Evolutionary conservation across 2,113 vertebrate genomes (phyloP), one percentile per base, ranked within the genome.

Genomic region (Lates calcarifer): DNA sequence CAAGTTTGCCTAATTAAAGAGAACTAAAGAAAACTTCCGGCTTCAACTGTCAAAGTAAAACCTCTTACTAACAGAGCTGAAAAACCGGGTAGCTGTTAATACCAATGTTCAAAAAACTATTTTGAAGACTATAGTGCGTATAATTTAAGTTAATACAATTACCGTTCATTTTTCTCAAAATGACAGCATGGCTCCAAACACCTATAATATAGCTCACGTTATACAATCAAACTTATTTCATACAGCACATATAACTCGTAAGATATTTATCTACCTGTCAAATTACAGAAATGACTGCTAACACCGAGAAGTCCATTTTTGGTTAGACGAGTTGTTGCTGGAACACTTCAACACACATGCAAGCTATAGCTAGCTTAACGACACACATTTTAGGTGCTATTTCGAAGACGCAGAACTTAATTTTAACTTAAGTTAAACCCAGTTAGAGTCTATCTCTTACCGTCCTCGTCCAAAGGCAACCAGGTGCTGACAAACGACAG

Each of bases 391-490:
- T 33, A 49, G 4, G 3, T 26, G 55, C 51, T 8, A 33, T 79
- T 74, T 37, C 22, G 5, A 8, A 56, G n/a, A 70, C 24, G 5
- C 49, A 29, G 43, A 84, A 75, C 83, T 81, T 62, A 0, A 45
- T 45, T 24, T 81, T 62, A 0, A 45, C 43, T 37, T 20, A 76
- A 55, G 2, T 63, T 6, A 2, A 37, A 20, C 1, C 4, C n/a
- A 29, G 24, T 15, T 11, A 0, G 24, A 2, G 45, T 43, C 7
- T 0, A 5, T 18, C 57, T 74, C 89, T 85, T 89, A 90, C 90
- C 87, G 70, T 84, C 81, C 84, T 89, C 47, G 68, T 83, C 68
- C 81, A 83, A 86, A 84, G 82, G 79, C 83, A 86, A 79, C 24
- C 69, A 33, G 81, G 81, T 87, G 80, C 58, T 65, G 74, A 87